These are phyloP conservation scores for Lepidotrigona ventralis DNA, from an alignment of 1,140 invertebrate genomes.

Conservation along the genomic window DNA sequence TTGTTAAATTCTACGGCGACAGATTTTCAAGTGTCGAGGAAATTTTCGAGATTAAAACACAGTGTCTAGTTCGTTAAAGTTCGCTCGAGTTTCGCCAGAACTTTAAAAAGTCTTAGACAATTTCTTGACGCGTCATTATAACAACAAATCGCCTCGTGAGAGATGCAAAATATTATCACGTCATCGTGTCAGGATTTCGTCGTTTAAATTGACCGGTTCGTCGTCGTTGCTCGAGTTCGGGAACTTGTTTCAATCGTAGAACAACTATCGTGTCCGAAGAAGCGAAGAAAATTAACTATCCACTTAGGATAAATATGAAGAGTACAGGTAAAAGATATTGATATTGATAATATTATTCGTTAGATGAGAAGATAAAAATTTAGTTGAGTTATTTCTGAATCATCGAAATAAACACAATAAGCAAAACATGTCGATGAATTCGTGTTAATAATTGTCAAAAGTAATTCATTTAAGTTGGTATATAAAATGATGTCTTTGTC, in stretches of 20 bases:
- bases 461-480: too few species aligned
- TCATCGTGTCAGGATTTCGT: neutral
- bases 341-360: too few species aligned
- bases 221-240: neutral
- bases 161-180: slow-evolving; percentile 11
- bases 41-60: slow-evolving; percentile 58
- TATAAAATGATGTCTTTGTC: too few species aligned
- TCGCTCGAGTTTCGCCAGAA: slow-evolving; percentile 37
- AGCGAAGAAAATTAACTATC: neutral
- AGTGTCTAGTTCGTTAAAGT: slow-evolving; percentile 44
- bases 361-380: too few species aligned
- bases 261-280: neutral
- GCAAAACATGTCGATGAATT: too few species aligned
- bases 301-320: neutral
- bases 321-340: too few species aligned
- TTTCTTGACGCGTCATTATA: slow-evolving; percentile 44
- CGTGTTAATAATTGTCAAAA: too few species aligned
- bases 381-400: too few species aligned
- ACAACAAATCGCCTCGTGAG: neutral
- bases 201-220: neutral
- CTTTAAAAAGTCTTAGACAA: slow-evolving; percentile 41
- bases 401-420: too few species aligned
- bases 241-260: neutral
- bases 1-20: slow-evolving; percentile 49
- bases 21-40: slow-evolving; percentile 31